Evolutionary conservation across 2,113 vertebrate genomes (phyloP), one percentile per base, ranked within the genome.

Genomic region (Cyphomyrus plagiostoma): DNA sequence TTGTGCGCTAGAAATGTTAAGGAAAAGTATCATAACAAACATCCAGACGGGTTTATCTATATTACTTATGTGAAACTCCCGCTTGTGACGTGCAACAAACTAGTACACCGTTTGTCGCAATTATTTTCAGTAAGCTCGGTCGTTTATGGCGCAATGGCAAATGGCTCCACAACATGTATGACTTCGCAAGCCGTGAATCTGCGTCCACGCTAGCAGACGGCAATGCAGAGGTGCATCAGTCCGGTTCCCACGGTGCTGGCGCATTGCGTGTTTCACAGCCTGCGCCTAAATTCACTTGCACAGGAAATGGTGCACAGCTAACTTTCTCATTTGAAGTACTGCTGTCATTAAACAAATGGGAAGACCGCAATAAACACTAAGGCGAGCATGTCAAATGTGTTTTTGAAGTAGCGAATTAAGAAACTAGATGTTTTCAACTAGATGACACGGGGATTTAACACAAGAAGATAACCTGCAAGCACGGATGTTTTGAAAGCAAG

Each of bases 231-330:
- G 52, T 89, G 89, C 89, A 88, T 80, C 82, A 91, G 91, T 49
- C 89, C 84, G 86, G 90, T 92, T 91, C 90, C 90, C 91, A 92
- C 89, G 90, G 86, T 58, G 23, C 90, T 77, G 86, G 13, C 66
- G 88, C 90, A 85, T 89, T 89, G 49, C 89, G 58, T 90, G 89
- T 90, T 88, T 90, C 58, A 85, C 62, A 50, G 50, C 87, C 87
- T 21, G 89, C 89, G 56, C 87, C 49, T 52, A 83, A 39, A 42
- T 70, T 56, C 85, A 66, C 85, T 23, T 90, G 90, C 87, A 89
- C 91, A 91, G 90, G 86, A 83, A 92, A 53, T 39, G 88, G 45
- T 87, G 90, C 88, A 74, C 87, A 35, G 89, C n/a, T n/a, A 62
- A 48, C 90, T 90, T 82, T 84, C 88, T 80, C 66, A 87, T 88